Evolutionary conservation across 2,888 invertebrate genomes (phyloP).

Genomic region (Copidosoma aretas): DNA sequence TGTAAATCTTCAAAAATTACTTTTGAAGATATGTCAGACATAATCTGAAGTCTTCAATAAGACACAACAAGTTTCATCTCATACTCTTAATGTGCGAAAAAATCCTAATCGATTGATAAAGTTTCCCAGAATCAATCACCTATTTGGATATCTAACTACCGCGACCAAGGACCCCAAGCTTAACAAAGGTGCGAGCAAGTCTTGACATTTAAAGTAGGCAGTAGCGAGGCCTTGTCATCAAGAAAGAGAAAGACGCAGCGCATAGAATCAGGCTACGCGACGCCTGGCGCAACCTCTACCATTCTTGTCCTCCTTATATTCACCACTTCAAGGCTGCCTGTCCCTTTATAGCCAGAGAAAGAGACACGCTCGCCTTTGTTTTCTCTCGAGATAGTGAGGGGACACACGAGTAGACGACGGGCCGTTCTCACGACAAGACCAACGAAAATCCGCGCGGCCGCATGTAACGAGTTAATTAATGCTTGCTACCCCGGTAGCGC

Average conservation of each 20-base stretch:
- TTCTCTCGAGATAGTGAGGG: neutral
- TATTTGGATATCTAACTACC: no score
- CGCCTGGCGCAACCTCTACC: neutral
- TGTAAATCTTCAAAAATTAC: no score
- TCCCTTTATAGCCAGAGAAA: neutral
- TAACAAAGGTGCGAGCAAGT: neutral
- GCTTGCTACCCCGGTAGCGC: conserved; percentile 13
- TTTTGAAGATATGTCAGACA: no score
- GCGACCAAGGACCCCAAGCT: neutral
- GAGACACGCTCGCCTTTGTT: neutral
- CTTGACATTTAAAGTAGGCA: neutral
- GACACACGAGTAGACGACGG: neutral
- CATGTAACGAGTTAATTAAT: conserved; percentile 44
- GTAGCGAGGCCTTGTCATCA: neutral
- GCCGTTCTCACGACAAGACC: conserved; percentile 9
- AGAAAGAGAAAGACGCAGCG: neutral
- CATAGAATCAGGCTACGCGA: conserved; percentile 17
- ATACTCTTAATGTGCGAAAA: no score
- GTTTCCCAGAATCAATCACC: no score
- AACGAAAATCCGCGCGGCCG: conserved; percentile 10
- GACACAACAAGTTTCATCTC: no score
- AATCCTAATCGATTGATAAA: no score
- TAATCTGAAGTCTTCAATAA: no score
- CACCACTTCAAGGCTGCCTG: conserved; percentile 18
- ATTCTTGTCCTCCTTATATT: neutral